Evolutionary conservation across 2,888 invertebrate species (phyloP).

Genomic region (Baronia brevicornis): DNA sequence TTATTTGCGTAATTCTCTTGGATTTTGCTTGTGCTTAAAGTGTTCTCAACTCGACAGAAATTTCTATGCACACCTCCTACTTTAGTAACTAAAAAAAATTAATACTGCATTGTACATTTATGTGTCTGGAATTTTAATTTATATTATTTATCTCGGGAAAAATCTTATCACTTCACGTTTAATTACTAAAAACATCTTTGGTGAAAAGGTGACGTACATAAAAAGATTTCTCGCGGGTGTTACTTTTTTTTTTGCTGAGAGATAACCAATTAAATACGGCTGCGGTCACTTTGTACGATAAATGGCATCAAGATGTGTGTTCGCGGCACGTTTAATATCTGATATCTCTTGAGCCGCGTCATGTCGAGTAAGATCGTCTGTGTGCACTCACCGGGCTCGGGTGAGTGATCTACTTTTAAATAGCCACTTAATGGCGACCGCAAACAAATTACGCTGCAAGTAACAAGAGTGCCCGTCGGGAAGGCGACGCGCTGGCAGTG

Average conservation of each 20-base stretch:
- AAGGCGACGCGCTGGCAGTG: constrained; percentile 15
- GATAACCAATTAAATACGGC: constrained; percentile 50
- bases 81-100: no score
- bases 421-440: constrained; percentile 48
- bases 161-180: background rate
- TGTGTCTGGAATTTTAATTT: no score
- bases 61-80: no score
- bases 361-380: constrained; percentile 53
- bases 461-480: constrained; percentile 28
- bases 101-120: no score
- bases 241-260: constrained; percentile 25
- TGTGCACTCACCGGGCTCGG: constrained; percentile 34
- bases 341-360: constrained; percentile 61
- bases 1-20: no score
- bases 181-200: constrained; percentile 2
- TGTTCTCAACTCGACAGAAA: no score
- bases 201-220: constrained; percentile 15
- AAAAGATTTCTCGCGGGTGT: constrained; percentile 17
- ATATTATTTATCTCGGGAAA: background rate
- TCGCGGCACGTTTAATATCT: constrained; percentile 48
- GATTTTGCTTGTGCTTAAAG: no score
- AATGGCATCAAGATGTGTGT: constrained; percentile 53
- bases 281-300: constrained; percentile 42
- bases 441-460: constrained; percentile 49
- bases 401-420: constrained; percentile 57